Conservation (phyloP, 1,140 invertebrate genomes). For the Leptinotarsa defecta region DNA sequence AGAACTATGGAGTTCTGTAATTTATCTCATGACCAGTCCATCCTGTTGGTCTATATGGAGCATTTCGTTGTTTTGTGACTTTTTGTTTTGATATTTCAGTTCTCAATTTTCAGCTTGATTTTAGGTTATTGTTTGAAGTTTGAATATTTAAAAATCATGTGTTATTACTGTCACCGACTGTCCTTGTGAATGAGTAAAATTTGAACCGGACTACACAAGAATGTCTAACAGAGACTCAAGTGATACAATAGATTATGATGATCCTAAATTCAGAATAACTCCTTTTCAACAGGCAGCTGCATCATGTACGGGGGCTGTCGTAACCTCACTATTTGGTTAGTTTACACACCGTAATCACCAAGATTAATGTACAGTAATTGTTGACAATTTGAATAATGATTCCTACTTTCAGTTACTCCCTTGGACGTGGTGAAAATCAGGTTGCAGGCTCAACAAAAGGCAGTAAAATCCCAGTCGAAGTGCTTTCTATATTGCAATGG, state of each 20-base stretch:
- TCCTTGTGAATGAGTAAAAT: background rate
- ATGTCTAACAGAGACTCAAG: conserved; percentile 13
- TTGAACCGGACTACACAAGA: background rate
- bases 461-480: conserved; percentile 70
- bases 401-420: conserved; percentile 83
- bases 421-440: conserved; percentile 98
- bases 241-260: conserved; percentile 37
- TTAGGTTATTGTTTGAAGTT: no score
- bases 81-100: no score
- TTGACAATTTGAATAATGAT: background rate
- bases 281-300: conserved; percentile 88
- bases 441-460: conserved; percentile 90
- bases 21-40: no score
- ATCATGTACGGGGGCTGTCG: conserved; percentile 84
- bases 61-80: no score
- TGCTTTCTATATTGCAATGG: conserved; percentile 98
- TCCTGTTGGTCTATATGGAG: no score
- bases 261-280: conserved; percentile 70
- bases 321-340: conserved; percentile 86
- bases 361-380: no score
- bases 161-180: background rate
- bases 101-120: no score
- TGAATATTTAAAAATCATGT: no score
- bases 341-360: background rate
- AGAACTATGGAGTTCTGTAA: no score